A percentile compares a stretch with the other conserved stretches of the same genome.
Conservation (phyloP, 2,797 vertebrate genomes). For the Emydoidea blandingii region DNA sequence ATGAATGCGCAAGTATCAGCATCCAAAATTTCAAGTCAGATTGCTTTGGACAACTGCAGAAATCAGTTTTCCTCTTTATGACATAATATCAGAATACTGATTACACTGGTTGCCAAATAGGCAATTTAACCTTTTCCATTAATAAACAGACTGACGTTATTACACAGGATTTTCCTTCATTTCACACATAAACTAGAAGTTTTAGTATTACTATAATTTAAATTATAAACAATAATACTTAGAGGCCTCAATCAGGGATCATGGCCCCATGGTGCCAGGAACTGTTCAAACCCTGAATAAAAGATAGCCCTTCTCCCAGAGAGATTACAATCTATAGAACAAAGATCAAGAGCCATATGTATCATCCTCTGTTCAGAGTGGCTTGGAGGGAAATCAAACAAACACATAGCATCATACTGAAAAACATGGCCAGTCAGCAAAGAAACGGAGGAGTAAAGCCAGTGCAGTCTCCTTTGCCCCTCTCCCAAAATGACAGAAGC, state of each 20-base stretch:
- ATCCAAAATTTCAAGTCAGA: slow-evolving; percentile 70
- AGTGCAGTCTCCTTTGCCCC: neutral
- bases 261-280: neutral
- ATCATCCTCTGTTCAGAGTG: neutral
- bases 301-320: neutral
- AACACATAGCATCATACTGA: fast-evolving
- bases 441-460: fast-evolving
- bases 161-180: slow-evolving; percentile 60
- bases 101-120: slow-evolving; percentile 60
- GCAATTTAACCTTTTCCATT: slow-evolving; percentile 35
- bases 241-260: fast-evolving
- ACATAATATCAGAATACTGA: slow-evolving; percentile 63
- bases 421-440: neutral
- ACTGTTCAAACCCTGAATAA: fast-evolving
- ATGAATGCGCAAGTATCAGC: slow-evolving; percentile 57
- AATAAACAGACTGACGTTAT: slow-evolving; percentile 62
- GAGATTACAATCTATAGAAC: fast-evolving
- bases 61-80: slow-evolving; percentile 50
- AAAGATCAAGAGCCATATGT: neutral
- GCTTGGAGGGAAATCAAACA: neutral
- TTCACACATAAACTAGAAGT: slow-evolving; percentile 35
- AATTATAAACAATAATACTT: neutral
- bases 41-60: slow-evolving; percentile 64
- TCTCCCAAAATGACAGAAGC: neutral
- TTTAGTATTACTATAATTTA: slow-evolving; percentile 12